These are phyloP conservation scores for Cataglyphis cursor DNA, from an alignment of 2,888 invertebrate species.

Conservation along the genomic window DNA sequence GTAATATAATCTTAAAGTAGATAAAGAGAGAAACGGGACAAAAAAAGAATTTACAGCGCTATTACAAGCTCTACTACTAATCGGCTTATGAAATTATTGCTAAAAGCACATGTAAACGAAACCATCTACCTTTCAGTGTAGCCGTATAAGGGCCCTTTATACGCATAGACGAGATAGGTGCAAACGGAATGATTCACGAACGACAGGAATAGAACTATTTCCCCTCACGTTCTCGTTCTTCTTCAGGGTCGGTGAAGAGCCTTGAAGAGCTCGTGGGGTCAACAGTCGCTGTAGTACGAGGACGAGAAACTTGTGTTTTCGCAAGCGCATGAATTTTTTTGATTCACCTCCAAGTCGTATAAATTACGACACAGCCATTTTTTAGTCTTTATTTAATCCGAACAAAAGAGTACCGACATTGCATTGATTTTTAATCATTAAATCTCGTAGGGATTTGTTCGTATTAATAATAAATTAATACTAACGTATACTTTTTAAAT, in stretches of 20 bases:
- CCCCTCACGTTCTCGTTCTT: slow-evolving; percentile 73
- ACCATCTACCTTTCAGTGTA: slow-evolving; percentile 59
- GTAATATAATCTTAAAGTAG: not conserved
- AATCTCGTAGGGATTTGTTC: not conserved
- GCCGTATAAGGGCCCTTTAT: slow-evolving; percentile 57
- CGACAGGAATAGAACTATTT: slow-evolving; percentile 85
- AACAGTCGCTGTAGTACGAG: slow-evolving; percentile 71
- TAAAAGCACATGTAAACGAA: slow-evolving; percentile 55
- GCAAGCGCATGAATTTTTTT: slow-evolving; percentile 37
- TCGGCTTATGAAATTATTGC: slow-evolving; percentile 44
- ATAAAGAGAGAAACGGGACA: not conserved
- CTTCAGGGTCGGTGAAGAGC: slow-evolving; percentile 71
- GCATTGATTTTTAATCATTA: not conserved
- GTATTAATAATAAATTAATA: slow-evolving; percentile 8
- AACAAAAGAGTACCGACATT: slow-evolving; percentile 4
- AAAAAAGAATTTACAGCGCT: not conserved
- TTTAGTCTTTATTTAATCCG: not conserved
- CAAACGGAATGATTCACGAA: slow-evolving; percentile 85
- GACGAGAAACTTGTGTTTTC: slow-evolving; percentile 52
- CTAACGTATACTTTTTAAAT: not conserved
- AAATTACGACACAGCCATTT: slow-evolving; percentile 1
- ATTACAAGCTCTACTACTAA: not conserved
- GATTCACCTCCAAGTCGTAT: not conserved
- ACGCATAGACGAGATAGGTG: slow-evolving; percentile 79
- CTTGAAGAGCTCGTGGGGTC: slow-evolving; percentile 70